A percentile compares a stretch with the other conserved stretches of the same genome.
These are phyloP conservation scores for Linepithema humile DNA, from an alignment of 1,140 invertebrate species.

Conservation along the genomic window DNA sequence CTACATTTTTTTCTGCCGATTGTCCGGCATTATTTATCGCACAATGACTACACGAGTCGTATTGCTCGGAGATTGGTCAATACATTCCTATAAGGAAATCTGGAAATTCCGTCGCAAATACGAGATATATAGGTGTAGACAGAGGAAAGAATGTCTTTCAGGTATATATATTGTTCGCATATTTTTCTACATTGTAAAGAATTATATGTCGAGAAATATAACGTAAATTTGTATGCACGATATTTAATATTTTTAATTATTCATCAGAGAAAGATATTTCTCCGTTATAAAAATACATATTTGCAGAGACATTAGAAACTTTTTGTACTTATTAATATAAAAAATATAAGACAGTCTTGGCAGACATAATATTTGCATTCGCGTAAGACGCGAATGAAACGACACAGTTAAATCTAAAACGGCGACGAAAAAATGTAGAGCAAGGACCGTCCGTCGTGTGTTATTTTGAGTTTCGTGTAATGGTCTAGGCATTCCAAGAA, in stretches of 20 bases:
- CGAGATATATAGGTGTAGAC: background rate
- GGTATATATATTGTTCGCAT: background rate
- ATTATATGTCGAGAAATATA: background rate
- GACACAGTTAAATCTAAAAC: slow-evolving; percentile 34
- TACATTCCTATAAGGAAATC: slow-evolving; percentile 28
- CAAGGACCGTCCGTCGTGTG: slow-evolving; percentile 55
- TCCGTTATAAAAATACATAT: background rate
- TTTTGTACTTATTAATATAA: background rate
- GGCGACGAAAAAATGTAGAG: slow-evolving; percentile 67
- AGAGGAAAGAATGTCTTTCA: slow-evolving; percentile 10
- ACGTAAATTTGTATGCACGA: background rate
- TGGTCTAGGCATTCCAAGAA: slow-evolving; percentile 70
- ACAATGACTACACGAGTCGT: slow-evolving; percentile 10
- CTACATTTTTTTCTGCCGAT: background rate
- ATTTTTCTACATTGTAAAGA: background rate
- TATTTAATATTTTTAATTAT: background rate
- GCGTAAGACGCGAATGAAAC: background rate
- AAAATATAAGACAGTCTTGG: background rate
- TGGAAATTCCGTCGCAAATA: slow-evolving; percentile 44
- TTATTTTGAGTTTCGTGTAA: slow-evolving; percentile 69
- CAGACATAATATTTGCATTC: background rate
- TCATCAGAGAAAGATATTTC: background rate
- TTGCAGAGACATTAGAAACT: background rate
- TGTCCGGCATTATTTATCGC: slow-evolving; percentile 9
- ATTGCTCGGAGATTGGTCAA: background rate